Percentiles rank a stretch among this genome's conserved stretches.
Evolutionary conservation across 2,797 vertebrate species (phyloP).

Genomic region (Malurus splendens): DNA sequence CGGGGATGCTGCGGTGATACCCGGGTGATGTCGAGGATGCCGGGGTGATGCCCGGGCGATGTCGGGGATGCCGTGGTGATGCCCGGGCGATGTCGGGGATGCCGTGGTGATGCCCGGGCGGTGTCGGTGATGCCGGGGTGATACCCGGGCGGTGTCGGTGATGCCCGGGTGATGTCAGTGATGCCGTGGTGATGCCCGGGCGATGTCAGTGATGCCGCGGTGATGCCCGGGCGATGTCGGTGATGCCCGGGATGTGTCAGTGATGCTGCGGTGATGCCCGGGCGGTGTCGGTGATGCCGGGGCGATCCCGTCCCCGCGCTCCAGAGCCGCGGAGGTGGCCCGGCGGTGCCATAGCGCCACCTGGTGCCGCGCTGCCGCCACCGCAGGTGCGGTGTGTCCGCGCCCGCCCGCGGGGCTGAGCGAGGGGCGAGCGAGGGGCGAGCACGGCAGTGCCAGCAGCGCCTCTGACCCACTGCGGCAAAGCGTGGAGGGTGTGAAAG

Average conservation of each 20-base stretch:
- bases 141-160: too few relatives aligned
- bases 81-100: too few relatives aligned
- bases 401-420: too few relatives aligned
- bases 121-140: neutral
- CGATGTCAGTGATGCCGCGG: neutral
- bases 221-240: too few relatives aligned
- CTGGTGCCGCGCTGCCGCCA: neutral
- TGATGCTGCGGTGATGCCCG: too few relatives aligned
- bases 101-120: too few relatives aligned
- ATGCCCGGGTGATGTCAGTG: neutral
- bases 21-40: too few relatives aligned
- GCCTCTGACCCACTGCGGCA: fast-evolving
- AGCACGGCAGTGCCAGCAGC: fast-evolving
- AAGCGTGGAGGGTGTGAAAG: fast-evolving
- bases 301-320: fast-evolving
- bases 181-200: neutral
- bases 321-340: fast-evolving
- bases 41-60: too few relatives aligned
- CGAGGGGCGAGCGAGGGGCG: neutral
- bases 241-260: neutral
- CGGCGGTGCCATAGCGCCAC: neutral
- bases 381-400: neutral
- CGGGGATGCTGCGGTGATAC: too few relatives aligned
- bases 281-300: neutral
- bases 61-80: too few relatives aligned